phyloP scores from a whole-genome alignment of 2,888 invertebrate species.

The Ephialtes manifestator region DNA sequence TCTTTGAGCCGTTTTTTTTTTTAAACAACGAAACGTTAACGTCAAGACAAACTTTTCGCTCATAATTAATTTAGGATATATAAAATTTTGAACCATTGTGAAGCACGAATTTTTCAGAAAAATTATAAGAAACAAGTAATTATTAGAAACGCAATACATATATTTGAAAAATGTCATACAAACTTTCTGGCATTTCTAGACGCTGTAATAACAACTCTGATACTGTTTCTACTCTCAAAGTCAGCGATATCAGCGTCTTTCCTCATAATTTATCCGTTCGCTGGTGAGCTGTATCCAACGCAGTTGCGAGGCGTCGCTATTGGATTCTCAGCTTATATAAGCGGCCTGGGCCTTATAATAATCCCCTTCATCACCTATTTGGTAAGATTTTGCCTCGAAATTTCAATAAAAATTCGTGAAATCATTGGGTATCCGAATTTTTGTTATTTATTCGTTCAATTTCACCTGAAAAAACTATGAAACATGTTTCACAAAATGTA shows the following conservation, averaged over 20 bases:
- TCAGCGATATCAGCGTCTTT: constrained; percentile 96
- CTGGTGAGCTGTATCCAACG: constrained; percentile 96
- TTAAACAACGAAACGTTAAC: no score
- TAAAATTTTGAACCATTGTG: no score
- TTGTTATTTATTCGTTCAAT: no score
- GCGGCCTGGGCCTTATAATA: constrained; percentile 94
- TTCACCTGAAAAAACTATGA: no score
- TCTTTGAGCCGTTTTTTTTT: no score
- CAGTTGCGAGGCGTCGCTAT: constrained; percentile 96
- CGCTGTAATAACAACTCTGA: constrained; percentile 91
- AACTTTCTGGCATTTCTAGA: constrained; percentile 87
- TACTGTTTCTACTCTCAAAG: constrained; percentile 93
- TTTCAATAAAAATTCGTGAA: neutral
- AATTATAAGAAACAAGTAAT: no score
- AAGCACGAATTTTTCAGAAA: no score
- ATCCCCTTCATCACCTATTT: constrained; percentile 97
- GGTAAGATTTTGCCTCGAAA: constrained; percentile 87
- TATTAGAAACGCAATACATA: no score
- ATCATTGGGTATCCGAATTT: neutral
- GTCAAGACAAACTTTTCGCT: no score
- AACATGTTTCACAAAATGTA: no score
- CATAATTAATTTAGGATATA: no score
- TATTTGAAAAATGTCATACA: neutral
- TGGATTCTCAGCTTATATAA: constrained; percentile 96
- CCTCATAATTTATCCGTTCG: constrained; percentile 96